These are phyloP conservation scores for Potorous gilbertii DNA, from an alignment of 2,797 vertebrate species.

Conservation along the genomic window DNA sequence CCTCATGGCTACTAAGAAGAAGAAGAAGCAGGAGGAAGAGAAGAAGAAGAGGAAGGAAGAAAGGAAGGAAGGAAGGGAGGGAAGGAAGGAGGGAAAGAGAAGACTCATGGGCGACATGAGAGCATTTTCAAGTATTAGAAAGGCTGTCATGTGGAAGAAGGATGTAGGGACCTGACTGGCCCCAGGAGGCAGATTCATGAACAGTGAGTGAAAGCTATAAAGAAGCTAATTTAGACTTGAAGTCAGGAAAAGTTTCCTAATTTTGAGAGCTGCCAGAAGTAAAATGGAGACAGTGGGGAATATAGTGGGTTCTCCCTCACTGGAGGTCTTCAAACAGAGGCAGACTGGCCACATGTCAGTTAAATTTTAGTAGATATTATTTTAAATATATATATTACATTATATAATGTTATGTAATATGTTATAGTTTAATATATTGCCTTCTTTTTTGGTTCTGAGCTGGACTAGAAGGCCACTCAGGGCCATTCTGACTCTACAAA, in stretches of 20 bases:
- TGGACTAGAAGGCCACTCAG: not conserved
- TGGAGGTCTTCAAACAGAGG: not conserved
- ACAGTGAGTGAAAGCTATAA: not conserved
- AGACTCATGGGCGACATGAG: not conserved
- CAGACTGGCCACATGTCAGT: not conserved
- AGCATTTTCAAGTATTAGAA: not conserved
- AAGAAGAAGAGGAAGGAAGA: too few species aligned
- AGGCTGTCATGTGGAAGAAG: not conserved
- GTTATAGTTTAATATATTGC: not conserved
- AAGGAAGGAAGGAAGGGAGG: too few species aligned
- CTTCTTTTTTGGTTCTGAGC: not conserved
- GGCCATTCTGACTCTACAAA: not conserved
- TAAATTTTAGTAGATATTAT: not conserved
- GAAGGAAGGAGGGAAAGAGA: not conserved
- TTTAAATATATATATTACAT: not conserved
- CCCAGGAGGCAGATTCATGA: not conserved
- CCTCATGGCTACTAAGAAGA: too few species aligned
- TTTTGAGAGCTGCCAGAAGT: not conserved
- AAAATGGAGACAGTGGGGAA: not conserved
- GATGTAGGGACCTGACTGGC: not conserved
- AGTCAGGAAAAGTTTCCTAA: not conserved
- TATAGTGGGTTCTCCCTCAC: not conserved
- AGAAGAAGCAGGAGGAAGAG: too few species aligned
- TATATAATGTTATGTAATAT: not conserved
- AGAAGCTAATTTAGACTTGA: not conserved